Evolutionary conservation across 2,888 invertebrate species (phyloP).

Genomic region (Marronus borbonicus): DNA sequence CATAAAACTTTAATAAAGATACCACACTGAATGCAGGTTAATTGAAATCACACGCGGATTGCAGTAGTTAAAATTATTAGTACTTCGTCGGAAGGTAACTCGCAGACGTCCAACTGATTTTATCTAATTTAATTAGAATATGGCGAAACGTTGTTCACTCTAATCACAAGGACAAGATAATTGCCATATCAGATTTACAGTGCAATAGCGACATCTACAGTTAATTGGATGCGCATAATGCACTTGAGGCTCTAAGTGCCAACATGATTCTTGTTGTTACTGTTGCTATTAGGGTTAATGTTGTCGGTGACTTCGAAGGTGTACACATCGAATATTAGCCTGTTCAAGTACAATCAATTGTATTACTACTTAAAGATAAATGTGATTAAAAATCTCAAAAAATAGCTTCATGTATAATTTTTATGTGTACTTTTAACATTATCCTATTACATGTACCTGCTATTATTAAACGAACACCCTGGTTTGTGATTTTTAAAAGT

Average conservation of each 20-base stretch:
- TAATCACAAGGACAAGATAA: constrained; percentile 46
- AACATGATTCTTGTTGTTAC: constrained; percentile 7
- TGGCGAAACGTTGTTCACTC: constrained; percentile 35
- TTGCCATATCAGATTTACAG: constrained; percentile 47
- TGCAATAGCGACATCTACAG: constrained; percentile 16
- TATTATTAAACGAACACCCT: too few species aligned
- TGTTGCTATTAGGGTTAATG: not conserved
- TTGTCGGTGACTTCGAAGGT: too few species aligned
- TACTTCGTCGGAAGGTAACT: not conserved
- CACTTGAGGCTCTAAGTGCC: constrained; percentile 19
- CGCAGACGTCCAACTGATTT: constrained; percentile 32
- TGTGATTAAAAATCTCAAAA: too few species aligned
- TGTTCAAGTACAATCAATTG: too few species aligned
- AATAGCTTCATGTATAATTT: too few species aligned
- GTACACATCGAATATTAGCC: too few species aligned
- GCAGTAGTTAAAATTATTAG: constrained; percentile 33
- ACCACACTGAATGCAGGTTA: constrained; percentile 13
- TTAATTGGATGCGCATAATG: constrained; percentile 37
- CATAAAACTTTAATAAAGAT: not conserved
- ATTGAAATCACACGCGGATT: constrained; percentile 15
- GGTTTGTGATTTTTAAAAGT: too few species aligned
- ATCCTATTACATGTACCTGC: too few species aligned
- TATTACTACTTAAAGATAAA: too few species aligned
- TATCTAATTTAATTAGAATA: constrained; percentile 42
- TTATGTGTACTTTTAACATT: too few species aligned